Evolutionary conservation across 2,888 invertebrate species (phyloP).

Genomic region (Diplazon laetatorius): DNA sequence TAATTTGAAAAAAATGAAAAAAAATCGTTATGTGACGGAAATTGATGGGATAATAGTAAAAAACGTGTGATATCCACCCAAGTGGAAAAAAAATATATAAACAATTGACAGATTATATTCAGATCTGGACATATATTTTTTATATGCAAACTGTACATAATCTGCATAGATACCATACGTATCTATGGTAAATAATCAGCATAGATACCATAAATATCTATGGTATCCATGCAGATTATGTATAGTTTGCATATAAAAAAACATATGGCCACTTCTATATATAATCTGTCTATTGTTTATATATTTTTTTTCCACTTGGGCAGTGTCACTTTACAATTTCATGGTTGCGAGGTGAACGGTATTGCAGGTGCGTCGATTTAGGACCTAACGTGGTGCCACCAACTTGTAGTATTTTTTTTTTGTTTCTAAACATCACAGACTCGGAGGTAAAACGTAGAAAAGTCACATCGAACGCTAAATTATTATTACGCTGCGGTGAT

Average conservation of each 20-base stretch:
- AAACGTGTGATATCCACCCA: slow-evolving; percentile 31
- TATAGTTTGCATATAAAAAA: no score
- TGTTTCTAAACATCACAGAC: slow-evolving; percentile 63
- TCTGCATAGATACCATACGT: no score
- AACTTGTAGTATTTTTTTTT: slow-evolving; percentile 42
- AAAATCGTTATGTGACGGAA: slow-evolving; percentile 15
- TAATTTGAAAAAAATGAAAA: not conserved
- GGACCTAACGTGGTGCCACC: slow-evolving; percentile 53
- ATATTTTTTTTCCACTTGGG: no score
- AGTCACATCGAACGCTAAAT: slow-evolving; percentile 64
- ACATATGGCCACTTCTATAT: no score
- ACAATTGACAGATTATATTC: no score
- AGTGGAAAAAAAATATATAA: no score
- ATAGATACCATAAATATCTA: no score
- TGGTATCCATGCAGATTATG: no score
- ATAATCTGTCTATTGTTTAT: no score
- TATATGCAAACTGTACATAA: no score
- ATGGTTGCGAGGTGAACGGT: slow-evolving; percentile 44
- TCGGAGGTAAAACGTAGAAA: slow-evolving; percentile 67
- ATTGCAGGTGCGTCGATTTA: slow-evolving; percentile 56
- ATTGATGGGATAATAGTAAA: slow-evolving; percentile 13
- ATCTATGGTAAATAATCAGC: no score
- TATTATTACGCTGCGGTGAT: slow-evolving; percentile 49
- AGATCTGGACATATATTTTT: no score
- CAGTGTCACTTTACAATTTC: slow-evolving; percentile 14